Evolutionary conservation across 2,888 invertebrate species (phyloP), one percentile per base, ranked within the genome.

Genomic region (Keiferia lycopersicella): DNA sequence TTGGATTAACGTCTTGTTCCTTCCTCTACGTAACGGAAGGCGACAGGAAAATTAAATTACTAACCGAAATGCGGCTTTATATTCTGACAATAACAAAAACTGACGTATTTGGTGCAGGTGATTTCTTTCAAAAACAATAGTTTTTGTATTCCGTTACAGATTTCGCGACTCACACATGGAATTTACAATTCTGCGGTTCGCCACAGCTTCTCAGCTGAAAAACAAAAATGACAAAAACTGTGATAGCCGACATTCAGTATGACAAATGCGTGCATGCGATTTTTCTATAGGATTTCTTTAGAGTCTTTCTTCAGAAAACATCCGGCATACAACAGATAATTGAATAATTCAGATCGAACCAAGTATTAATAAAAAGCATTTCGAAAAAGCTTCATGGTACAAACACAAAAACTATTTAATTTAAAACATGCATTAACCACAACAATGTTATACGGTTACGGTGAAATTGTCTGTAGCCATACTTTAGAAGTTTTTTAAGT

Each of bases 401-500:
- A 50, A 20, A 6, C 11, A 45, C 45, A 45, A 45, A 34, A 34
- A 34, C 34, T 10, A 34, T 73, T 73, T 8, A 30, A 8, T 34
- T 34, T 34, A 34, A 10, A 34, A 34, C 75, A 53, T 73, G 73
- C 74, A 78, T 80, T 79, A 80, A 81, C 80, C 72, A 74, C 78
- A 78, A 81, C 82, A 81, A 82, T 80, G 81, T 77, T 50, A 8
- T 22, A 74, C 76, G 72, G 76, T 77, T 78, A 78, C 79, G 71
- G 80, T 82, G 73, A 84, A 85, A 86, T 87, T 85, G 83, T 87
- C 83, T 83, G 80, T 80, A 82, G 81, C 82, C 84, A 83, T 85
- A 87, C 86, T 87, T 86, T 85, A 82, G 84, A 89, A 87, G 88
- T 88, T 88, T 88, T 88, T 88, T 84, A 88, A 89, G 87, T 89